These are phyloP conservation scores for Synergus itoensis DNA, from an alignment of 2,888 invertebrate genomes.

Conservation along the genomic window DNA sequence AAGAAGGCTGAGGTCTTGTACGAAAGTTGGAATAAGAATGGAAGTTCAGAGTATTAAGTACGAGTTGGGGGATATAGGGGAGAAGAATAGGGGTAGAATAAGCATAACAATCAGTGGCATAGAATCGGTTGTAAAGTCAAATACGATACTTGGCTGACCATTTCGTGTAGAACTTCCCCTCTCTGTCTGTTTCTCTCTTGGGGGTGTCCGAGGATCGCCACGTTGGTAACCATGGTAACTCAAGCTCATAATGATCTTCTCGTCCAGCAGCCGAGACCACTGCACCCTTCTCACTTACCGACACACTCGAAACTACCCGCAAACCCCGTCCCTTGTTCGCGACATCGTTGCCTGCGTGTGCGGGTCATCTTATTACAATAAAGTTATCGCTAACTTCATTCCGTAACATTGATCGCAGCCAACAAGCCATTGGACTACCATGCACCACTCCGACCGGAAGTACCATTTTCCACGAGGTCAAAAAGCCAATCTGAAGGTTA, in stretches of 20 bases:
- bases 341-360: constrained; percentile 51
- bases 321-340: constrained; percentile 61
- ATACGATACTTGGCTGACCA: constrained; percentile 74
- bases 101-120: constrained; percentile 68
- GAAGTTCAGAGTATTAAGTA: constrained; percentile 32
- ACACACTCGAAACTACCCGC: constrained; percentile 69
- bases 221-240: constrained; percentile 75
- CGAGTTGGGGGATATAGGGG: constrained; percentile 33
- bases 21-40: constrained; percentile 40
- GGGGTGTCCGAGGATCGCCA: constrained; percentile 60
- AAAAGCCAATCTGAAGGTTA: constrained; percentile 13
- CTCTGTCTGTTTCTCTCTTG: constrained; percentile 60
- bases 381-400: constrained; percentile 72
- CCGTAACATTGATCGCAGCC: constrained; percentile 57
- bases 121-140: constrained; percentile 75
- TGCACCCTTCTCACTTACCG: constrained; percentile 74
- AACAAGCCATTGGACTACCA: not conserved
- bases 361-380: constrained; percentile 73
- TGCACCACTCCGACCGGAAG: constrained; percentile 3
- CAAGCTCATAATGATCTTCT: constrained; percentile 76
- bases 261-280: constrained; percentile 68
- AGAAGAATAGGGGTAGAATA: constrained; percentile 53
- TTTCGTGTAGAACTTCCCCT: constrained; percentile 65
- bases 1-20: constrained; percentile 3
- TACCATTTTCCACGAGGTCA: not conserved